Conservation (phyloP, 2,888 invertebrate species). For the Meganola albula region DNA sequence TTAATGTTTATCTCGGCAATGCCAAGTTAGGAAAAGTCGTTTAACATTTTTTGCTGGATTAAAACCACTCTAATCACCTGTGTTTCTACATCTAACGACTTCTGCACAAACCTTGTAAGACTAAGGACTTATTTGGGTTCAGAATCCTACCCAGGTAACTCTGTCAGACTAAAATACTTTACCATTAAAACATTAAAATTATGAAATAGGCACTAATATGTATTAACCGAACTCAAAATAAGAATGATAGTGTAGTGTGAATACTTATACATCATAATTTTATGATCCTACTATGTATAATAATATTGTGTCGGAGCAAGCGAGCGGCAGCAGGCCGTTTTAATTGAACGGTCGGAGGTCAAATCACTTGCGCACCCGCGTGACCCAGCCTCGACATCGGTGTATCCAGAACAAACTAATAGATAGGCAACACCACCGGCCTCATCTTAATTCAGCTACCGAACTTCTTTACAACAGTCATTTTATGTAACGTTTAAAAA, state of each 20-base stretch:
- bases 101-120: no score
- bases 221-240: no score
- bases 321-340: slow-evolving; percentile 52
- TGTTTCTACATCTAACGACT: no score
- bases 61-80: slow-evolving; percentile 13
- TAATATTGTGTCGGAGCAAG: slow-evolving; percentile 36
- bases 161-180: no score
- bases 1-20: slow-evolving; percentile 17
- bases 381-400: slow-evolving; percentile 34
- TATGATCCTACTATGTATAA: no score
- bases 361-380: slow-evolving; percentile 68
- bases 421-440: slow-evolving; percentile 5
- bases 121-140: no score
- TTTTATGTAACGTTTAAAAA: slow-evolving; percentile 5
- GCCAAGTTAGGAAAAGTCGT: slow-evolving; percentile 22
- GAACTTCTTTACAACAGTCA: neutral
- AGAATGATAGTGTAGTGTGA: no score
- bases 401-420: slow-evolving; percentile 16
- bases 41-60: slow-evolving; percentile 10
- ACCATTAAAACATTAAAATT: no score
- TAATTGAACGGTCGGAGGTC: slow-evolving; percentile 74
- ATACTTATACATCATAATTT: no score
- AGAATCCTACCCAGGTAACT: no score
- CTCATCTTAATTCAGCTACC: slow-evolving; percentile 1
- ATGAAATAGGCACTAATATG: no score